Evolutionary conservation across 2,113 vertebrate species (phyloP).

Genomic region (Tachysurus fulvidraco): DNA sequence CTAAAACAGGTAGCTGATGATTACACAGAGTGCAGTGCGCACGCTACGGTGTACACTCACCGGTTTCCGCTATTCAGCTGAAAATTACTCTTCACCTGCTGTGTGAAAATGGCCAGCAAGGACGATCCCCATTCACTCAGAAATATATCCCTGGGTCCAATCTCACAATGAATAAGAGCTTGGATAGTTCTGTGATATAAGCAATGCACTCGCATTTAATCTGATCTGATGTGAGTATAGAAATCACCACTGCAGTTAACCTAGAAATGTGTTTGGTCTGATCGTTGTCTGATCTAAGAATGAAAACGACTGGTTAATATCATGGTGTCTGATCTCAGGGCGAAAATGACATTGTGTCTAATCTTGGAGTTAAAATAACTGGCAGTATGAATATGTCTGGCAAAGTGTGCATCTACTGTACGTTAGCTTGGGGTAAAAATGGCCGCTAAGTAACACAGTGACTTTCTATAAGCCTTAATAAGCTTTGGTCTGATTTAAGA

Average conservation of each 20-base stretch:
- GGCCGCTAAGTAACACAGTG: background rate
- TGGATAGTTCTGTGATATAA: background rate
- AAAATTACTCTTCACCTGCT: slow-evolving; percentile 22
- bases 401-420: background rate
- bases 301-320: background rate
- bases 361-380: background rate
- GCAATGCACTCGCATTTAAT: background rate
- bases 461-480: too few relatives aligned
- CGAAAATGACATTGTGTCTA: background rate
- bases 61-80: background rate
- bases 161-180: background rate
- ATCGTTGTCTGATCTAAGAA: background rate
- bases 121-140: background rate
- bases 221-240: background rate
- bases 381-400: background rate
- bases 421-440: background rate
- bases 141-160: background rate
- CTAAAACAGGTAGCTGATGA: slow-evolving; percentile 10
- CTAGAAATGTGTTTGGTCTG: background rate
- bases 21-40: background rate
- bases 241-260: background rate
- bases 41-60: background rate
- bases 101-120: background rate
- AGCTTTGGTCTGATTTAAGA: background rate
- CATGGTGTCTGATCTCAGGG: background rate